Evolutionary conservation across 2,113 vertebrate genomes (phyloP).

Genomic region (Struthio camelus): DNA sequence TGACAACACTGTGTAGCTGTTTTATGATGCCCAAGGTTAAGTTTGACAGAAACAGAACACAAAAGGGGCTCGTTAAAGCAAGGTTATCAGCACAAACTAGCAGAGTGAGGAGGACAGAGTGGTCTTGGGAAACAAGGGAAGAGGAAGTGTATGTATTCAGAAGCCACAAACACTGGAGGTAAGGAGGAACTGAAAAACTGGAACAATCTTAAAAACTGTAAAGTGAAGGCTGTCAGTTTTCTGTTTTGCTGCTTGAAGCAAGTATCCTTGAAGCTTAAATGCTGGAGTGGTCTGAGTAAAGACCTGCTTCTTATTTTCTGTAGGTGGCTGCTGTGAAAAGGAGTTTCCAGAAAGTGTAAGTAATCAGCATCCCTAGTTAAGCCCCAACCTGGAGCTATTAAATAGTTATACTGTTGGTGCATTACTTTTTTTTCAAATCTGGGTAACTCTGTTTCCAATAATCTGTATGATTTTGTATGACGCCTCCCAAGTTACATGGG

Average conservation of each 20-base stretch:
- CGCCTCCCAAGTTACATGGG: neutral
- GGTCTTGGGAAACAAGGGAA: constrained; percentile 8
- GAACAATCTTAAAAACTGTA: neutral
- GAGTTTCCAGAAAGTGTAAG: neutral
- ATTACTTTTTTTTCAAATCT: neutral
- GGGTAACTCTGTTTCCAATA: neutral
- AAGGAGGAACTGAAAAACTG: constrained; percentile 41
- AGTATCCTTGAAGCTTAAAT: no score
- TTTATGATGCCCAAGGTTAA: neutral
- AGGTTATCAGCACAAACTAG: neutral
- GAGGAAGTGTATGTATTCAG: neutral
- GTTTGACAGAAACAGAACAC: neutral
- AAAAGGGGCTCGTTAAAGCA: neutral
- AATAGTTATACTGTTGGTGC: neutral
- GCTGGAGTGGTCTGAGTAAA: neutral
- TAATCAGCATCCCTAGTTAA: neutral
- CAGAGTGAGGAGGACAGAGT: neutral
- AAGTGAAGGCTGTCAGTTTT: neutral
- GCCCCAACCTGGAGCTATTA: neutral
- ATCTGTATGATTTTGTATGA: neutral
- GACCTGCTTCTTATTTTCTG: neutral
- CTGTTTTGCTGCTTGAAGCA: neutral
- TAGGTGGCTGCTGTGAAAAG: neutral
- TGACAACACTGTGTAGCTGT: neutral
- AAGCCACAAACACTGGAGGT: neutral